Base-by-base conservation (phyloP, 2,888 invertebrate genomes). In the Tribolium freemani region DNA sequence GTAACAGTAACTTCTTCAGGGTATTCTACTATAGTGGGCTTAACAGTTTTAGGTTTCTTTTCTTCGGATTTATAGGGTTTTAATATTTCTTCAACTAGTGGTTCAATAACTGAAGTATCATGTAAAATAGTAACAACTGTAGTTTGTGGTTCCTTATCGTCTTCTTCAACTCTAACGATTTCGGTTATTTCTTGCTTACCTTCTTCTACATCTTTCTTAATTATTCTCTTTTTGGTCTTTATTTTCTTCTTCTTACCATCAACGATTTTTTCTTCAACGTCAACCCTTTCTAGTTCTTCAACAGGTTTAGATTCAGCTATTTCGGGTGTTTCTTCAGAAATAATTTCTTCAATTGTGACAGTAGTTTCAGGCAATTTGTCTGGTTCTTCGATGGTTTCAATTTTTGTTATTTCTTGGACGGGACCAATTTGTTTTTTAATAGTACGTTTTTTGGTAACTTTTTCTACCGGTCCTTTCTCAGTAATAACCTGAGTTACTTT, bases 161-260 rank as follows among this genome's bases (percentile, higher is more conserved):
- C 76, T 66, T 84, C 76, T 79, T 88, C 84, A 10, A 87, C 81
- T 3, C 88, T 88, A 1, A 86, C 83, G n/a, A 87, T 87, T 79
- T 87, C 87, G 0, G 89, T 88, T 5, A 87, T 82, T 76, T 88
- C 88, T 73, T 86, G 81, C 58, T 88, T 87, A 0, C 81, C 80
- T 0, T 87, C 26, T n/a, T 56, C 88, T 58, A 85, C 86, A 70
- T 45, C 81, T 80, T 79, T 81, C 74, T 78, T 81, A 50, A 68
- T 76, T 48, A 68, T 68, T 58, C 67, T 60, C 64, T 75, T 81
- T 75, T 77, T 79, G 16, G 76, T 80, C 58, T 74, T 73, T 60
- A 76, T 84, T 78, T 61, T 78, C 31, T 73, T 77, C 8, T 26
- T 68, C 31, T 75, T 73, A 10, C 78, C 78, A 38, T 77, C 75